These are phyloP conservation scores for Nephrotoma flavescens DNA, from an alignment of 2,888 invertebrate species.

Conservation along the genomic window DNA sequence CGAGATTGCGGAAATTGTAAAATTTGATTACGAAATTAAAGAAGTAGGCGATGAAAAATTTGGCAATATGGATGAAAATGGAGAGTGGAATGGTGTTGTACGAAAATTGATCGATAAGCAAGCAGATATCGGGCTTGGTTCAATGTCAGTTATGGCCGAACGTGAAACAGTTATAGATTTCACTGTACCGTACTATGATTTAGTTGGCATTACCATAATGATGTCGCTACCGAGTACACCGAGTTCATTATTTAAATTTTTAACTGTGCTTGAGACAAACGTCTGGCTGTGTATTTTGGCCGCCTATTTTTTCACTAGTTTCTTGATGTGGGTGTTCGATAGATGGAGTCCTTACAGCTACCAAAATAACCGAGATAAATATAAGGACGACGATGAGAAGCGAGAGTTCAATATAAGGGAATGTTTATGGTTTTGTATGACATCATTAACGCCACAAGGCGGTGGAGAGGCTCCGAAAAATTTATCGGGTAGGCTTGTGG, in stretches of 20 bases:
- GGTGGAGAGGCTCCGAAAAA: constrained; percentile 95
- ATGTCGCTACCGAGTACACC: constrained; percentile 82
- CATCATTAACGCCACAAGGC: constrained; percentile 87
- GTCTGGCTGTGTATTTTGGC: constrained; percentile 95
- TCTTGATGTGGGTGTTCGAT: constrained; percentile 93
- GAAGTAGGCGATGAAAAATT: constrained; percentile 68
- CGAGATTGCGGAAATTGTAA: constrained; percentile 66
- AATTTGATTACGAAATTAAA: constrained; percentile 82
- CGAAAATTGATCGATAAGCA: constrained; percentile 66
- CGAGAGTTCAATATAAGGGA: constrained; percentile 90
- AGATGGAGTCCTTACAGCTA: constrained; percentile 96
- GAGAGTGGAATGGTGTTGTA: constrained; percentile 75
- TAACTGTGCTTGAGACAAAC: constrained; percentile 88
- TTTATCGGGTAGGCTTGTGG: constrained; percentile 83
- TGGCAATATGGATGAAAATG: constrained; percentile 77
- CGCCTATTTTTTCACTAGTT: constrained; percentile 87
- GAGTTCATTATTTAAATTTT: constrained; percentile 89
- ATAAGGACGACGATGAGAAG: constrained; percentile 85
- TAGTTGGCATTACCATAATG: constrained; percentile 92
- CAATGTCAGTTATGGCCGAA: constrained; percentile 94
- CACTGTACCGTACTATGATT: constrained; percentile 95
- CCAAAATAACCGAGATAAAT: constrained; percentile 85
- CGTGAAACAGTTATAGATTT: constrained; percentile 94
- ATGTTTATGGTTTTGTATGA: constrained; percentile 98
- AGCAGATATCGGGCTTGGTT: constrained; percentile 88